A percentile compares a stretch with the other conserved stretches of the same genome.
phyloP scores from a whole-genome alignment of 2,888 invertebrate species.

The Scaeva pyrastri region DNA sequence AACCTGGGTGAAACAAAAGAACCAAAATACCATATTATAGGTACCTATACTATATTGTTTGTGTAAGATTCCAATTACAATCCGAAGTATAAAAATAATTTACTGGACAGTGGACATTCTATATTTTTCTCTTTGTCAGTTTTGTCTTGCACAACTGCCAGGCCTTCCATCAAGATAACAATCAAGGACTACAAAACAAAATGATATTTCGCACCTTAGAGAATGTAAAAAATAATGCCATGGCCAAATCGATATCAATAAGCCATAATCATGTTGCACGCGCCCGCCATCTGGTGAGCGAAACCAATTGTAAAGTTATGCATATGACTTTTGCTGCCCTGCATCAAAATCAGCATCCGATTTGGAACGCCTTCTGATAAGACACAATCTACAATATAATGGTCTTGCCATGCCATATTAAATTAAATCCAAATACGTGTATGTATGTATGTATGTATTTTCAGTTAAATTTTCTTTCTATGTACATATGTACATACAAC shows the following conservation, averaged over 20 bases:
- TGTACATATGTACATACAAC: too few species aligned
- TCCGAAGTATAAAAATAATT: neutral
- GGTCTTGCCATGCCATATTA: neutral
- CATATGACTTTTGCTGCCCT: neutral
- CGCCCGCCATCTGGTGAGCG: neutral
- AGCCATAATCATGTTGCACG: neutral
- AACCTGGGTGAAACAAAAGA: neutral
- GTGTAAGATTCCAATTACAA: neutral
- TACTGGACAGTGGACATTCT: neutral
- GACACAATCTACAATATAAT: neutral
- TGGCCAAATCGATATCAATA: neutral
- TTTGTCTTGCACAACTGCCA: neutral
- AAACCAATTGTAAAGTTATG: neutral
- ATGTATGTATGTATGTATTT: too few species aligned
- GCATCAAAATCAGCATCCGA: neutral
- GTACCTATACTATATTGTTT: neutral
- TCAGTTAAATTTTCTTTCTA: too few species aligned
- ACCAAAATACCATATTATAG: neutral
- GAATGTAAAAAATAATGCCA: slow-evolving; percentile 3
- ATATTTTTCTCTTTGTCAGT: neutral
- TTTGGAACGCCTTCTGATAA: slow-evolving; percentile 8
- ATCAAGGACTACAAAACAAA: neutral
- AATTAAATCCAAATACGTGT: neutral
- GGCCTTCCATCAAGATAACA: neutral
- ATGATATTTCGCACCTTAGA: slow-evolving; percentile 6